A percentile compares a stretch with the other conserved stretches of the same genome.
phyloP scores from a whole-genome alignment of 2,797 vertebrate species.

The Pteronotus mesoamericanus region DNA sequence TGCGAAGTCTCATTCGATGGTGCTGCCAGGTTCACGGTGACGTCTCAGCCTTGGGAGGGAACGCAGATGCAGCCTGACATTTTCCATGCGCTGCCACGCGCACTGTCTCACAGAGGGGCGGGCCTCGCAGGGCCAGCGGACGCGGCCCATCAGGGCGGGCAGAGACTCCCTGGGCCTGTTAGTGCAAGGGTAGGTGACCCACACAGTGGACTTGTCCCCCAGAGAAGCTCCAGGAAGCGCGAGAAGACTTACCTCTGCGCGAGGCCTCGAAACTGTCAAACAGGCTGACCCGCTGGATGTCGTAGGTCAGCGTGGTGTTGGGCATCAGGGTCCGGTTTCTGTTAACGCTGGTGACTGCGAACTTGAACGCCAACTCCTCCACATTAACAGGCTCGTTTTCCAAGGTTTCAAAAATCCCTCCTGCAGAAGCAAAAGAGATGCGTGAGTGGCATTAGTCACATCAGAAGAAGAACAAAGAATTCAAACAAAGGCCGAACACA shows the following conservation, averaged over 20 bases:
- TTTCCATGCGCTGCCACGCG: conserved; percentile 70
- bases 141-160: neutral
- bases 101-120: neutral
- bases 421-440: conserved; percentile 84
- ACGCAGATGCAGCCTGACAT: conserved; percentile 66
- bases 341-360: conserved; percentile 98
- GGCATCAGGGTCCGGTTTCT: conserved; percentile 98
- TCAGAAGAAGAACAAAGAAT: neutral
- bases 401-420: conserved; percentile 98
- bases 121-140: too few relatives aligned
- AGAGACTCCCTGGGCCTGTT: neutral
- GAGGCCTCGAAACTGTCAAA: conserved; percentile 99
- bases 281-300: conserved; percentile 98
- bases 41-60: conserved; percentile 63
- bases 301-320: conserved; percentile 98
- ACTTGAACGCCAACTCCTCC: conserved; percentile 99
- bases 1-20: conserved; percentile 61
- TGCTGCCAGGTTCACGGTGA: conserved; percentile 69
- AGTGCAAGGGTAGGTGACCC: neutral
- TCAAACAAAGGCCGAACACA: neutral
- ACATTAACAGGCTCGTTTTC: conserved; percentile 97
- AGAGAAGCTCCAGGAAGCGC: conserved; percentile 56
- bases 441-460: conserved; percentile 61
- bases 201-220: neutral
- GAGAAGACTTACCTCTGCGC: conserved; percentile 89